phyloP scores from a whole-genome alignment of 2,888 invertebrate genomes.

The Choristoneura rosaceana region DNA sequence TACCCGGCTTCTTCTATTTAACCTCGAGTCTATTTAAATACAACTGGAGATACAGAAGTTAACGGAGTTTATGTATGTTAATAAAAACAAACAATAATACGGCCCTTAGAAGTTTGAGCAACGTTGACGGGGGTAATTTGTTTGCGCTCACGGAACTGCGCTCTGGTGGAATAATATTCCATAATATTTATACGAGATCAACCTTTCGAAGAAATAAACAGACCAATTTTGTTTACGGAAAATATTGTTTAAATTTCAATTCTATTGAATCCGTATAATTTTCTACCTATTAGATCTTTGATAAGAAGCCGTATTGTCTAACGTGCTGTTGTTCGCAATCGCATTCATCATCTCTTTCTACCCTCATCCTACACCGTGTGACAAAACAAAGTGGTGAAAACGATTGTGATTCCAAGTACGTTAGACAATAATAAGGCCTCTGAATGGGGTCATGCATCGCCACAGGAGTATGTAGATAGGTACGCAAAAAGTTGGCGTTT shows the following conservation, averaged over 20 bases:
- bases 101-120: conserved; percentile 65
- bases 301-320: too few species aligned
- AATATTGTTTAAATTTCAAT: not conserved
- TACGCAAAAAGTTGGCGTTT: too few species aligned
- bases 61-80: not conserved
- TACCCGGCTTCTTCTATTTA: not conserved
- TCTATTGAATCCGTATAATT: too few species aligned
- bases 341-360: too few species aligned
- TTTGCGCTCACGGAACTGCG: conserved; percentile 59
- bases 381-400: too few species aligned
- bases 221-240: not conserved
- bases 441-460: too few species aligned
- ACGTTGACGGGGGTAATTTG: conserved; percentile 69
- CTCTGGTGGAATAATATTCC: conserved; percentile 56
- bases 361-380: too few species aligned
- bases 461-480: too few species aligned
- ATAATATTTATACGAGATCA: conserved; percentile 75
- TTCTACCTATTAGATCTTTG: too few species aligned
- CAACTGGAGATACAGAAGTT: not conserved
- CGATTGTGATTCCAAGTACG: too few species aligned
- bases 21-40: not conserved
- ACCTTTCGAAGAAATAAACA: conserved; percentile 44
- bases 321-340: too few species aligned
- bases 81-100: conserved; percentile 54
- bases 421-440: too few species aligned